Evolutionary conservation across 2,113 vertebrate species (phyloP).

Genomic region (Oceanites oceanicus): DNA sequence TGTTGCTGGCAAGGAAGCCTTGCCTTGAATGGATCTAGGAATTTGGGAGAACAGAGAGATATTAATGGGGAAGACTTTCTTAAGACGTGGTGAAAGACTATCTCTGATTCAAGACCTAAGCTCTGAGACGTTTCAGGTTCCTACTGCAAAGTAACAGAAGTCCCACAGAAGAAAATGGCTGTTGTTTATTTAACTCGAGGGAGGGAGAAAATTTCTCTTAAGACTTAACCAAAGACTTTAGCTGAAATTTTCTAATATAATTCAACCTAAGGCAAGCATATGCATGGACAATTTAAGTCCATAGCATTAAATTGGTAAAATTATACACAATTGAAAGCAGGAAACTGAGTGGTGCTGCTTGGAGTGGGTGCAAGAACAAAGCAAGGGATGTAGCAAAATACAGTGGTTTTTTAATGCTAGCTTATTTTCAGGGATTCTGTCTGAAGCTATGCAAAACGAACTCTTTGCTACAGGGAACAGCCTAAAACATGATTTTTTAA

Average conservation of each 20-base stretch:
- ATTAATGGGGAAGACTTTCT: slow-evolving; percentile 10
- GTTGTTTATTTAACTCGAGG: background rate
- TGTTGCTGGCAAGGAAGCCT: background rate
- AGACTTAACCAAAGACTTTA: background rate
- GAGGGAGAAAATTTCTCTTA: background rate
- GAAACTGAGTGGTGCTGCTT: background rate
- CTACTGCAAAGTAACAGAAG: background rate
- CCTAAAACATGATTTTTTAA: background rate
- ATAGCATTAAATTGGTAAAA: background rate
- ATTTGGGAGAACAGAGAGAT: background rate
- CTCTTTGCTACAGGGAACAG: background rate
- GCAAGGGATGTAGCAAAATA: background rate
- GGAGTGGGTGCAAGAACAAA: background rate
- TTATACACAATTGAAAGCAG: background rate
- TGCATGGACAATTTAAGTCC: background rate
- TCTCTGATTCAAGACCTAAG: background rate
- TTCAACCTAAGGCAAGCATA: background rate
- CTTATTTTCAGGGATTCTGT: background rate
- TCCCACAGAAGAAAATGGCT: background rate
- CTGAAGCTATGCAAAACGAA: background rate
- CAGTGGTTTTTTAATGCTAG: accelerated
- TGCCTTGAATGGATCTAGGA: background rate
- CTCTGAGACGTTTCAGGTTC: background rate
- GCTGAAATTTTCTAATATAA: slow-evolving; percentile 5
- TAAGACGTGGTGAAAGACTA: background rate